phyloP scores from a whole-genome alignment of 2,888 invertebrate genomes.

The Tridacna crocea region DNA sequence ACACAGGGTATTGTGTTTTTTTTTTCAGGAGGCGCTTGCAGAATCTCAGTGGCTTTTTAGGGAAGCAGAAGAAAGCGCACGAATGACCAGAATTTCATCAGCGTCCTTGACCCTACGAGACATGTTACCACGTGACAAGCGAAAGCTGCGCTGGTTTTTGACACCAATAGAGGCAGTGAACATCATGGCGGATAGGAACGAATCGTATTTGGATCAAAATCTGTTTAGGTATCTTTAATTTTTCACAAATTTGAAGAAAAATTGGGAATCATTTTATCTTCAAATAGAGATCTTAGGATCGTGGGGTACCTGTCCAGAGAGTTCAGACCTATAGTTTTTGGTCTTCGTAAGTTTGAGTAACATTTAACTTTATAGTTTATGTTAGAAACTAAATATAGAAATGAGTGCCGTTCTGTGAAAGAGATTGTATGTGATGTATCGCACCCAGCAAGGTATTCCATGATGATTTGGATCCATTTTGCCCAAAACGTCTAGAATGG shows the following conservation, averaged over 20 bases:
- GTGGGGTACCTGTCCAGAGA: no score
- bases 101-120: constrained; percentile 41
- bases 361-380: no score
- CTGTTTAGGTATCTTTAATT: constrained; percentile 32
- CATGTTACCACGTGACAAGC: constrained; percentile 40
- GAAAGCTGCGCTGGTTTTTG: constrained; percentile 54
- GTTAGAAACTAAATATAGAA: no score
- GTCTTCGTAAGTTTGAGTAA: no score
- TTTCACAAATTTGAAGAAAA: not conserved
- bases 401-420: no score
- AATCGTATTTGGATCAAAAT: constrained; percentile 27
- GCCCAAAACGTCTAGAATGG: no score
- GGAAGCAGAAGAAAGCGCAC: constrained; percentile 16
- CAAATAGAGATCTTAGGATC: no score
- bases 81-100: constrained; percentile 29
- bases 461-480: no score
- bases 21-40: constrained; percentile 36
- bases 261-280: no score
- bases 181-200: constrained; percentile 34
- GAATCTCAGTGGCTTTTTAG: constrained; percentile 27
- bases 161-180: constrained; percentile 48
- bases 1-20: not conserved
- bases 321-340: no score
- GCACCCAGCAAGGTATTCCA: no score
- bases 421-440: no score